Base-by-base conservation (phyloP, 2,113 vertebrate genomes). In the Odocoileus virginianus region DNA sequence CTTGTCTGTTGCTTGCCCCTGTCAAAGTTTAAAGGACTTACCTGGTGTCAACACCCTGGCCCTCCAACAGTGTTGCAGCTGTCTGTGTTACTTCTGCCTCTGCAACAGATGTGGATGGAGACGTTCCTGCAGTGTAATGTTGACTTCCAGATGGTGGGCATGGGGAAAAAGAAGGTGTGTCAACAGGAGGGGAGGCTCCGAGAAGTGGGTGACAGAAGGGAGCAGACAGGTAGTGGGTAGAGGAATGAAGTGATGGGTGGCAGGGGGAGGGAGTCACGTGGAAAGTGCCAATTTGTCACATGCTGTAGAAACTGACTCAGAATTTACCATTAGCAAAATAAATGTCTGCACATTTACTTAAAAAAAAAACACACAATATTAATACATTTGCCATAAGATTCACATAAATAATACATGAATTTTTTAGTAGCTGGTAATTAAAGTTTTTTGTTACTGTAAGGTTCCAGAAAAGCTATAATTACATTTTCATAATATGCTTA, bases 131-230 rank as follows among this genome's bases (percentile, higher is more conserved):
- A 11, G 98, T 81, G 96, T 81, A 47, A 89, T 76, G 93, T 76
- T 95, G 97, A 87, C 96, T 97, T 98, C 98, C 98, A 98, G 98
- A 98, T 98, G 98, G 98, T 95, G 95, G 98, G 93, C 36, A 0
- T 93, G 93, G 94, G 93, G 97, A 33, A 85, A 58, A 96, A 91
- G 97, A 96, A 96, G 97, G 88, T 67, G 89, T 93, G 98, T 97
- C 97, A 33, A 88, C 89, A 87, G 97, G 94, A 97, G 97, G 71
- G 92, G 90, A 82, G 78, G 85, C 97, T 83, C 91, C 54, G 50
- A 93, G 89, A 97, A 97, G 95, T 97, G 96, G 97, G 94, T 89
- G 94, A 89, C 96, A 96, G 98, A 97, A 96, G 97, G 97, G 33
- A 96, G 91, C 71, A 94, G 96, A 94, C 97, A 97, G 97, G 94